These are phyloP conservation scores for Pseudomyrmex flavicornis DNA, from an alignment of 1,140 invertebrate species.

Conservation along the genomic window DNA sequence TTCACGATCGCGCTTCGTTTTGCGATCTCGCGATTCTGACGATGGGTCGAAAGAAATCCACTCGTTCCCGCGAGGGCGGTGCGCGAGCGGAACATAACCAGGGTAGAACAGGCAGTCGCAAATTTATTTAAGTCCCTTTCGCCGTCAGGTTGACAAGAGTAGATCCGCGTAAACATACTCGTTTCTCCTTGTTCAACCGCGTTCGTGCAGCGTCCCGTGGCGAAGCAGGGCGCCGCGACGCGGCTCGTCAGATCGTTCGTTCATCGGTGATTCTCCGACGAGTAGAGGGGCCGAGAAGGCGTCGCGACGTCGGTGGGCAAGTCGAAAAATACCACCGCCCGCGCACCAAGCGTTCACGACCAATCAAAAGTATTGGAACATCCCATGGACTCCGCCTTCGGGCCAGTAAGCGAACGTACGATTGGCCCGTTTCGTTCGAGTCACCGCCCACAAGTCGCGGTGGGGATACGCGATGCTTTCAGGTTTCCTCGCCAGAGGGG, in stretches of 20 bases:
- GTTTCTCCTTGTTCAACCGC: constrained; percentile 78
- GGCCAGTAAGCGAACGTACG: background rate
- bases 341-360: constrained; percentile 38
- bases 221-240: constrained; percentile 46
- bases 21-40: constrained; percentile 62
- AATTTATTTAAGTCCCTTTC: constrained; percentile 84
- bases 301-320: constrained; percentile 61
- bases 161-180: constrained; percentile 85
- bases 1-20: constrained; percentile 43
- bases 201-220: constrained; percentile 54
- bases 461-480: constrained; percentile 76
- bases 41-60: constrained; percentile 64
- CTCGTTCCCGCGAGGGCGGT: constrained; percentile 37
- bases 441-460: constrained; percentile 56
- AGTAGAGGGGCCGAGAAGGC: constrained; percentile 59
- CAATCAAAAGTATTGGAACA: constrained; percentile 41
- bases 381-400: constrained; percentile 31
- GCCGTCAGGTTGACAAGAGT: constrained; percentile 84
- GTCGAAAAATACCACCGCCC: constrained; percentile 65
- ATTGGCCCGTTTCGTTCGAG: constrained; percentile 60
- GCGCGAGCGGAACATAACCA: constrained; percentile 12
- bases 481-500: constrained; percentile 81
- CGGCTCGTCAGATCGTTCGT: constrained; percentile 31
- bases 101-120: constrained; percentile 71
- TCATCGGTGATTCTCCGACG: constrained; percentile 50